These are phyloP conservation scores for Zoanthus solanderi DNA, from an alignment of 92 coral and sea anemone species.

Conservation along the genomic window DNA sequence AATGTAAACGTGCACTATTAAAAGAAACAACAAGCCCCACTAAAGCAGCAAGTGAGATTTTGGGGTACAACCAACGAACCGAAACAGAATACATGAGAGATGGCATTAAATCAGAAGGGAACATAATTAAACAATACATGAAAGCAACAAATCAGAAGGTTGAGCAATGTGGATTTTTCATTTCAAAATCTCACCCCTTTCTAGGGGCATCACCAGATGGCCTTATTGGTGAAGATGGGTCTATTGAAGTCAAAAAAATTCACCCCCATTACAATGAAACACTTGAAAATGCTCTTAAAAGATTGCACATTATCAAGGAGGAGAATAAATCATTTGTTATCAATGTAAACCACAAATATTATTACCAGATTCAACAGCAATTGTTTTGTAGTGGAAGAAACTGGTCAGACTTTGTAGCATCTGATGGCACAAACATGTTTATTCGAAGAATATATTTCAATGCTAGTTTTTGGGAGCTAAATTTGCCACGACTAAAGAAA, in stretches of 20 bases:
- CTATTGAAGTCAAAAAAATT: constrained; percentile 64
- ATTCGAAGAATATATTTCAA: constrained; percentile 25
- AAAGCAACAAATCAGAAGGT: constrained; percentile 52
- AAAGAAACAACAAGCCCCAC: constrained; percentile 63
- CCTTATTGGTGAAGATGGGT: constrained; percentile 51
- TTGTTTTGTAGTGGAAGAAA: constrained; percentile 66
- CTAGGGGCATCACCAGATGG: constrained; percentile 80
- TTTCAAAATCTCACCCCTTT: constrained; percentile 65
- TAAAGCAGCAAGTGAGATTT: constrained; percentile 62
- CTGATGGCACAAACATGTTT: constrained; percentile 58
- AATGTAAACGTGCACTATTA: constrained; percentile 44
- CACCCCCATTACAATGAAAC: constrained; percentile 53
- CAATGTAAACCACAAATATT: constrained; percentile 13
- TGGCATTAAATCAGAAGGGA: constrained; percentile 56
- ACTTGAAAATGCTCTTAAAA: constrained; percentile 61
- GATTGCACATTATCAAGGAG: constrained; percentile 53
- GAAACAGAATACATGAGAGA: constrained; percentile 61
- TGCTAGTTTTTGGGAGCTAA: constrained; percentile 42
- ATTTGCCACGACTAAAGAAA: constrained; percentile 54
- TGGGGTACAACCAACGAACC: constrained; percentile 41
- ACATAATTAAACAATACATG: constrained; percentile 50
- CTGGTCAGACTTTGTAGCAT: constrained; percentile 69
- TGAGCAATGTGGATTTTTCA: constrained; percentile 66
- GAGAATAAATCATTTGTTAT: background rate
- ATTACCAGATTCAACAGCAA: constrained; percentile 11